A percentile compares a stretch with the other conserved stretches of the same genome.
Evolutionary conservation across 2,888 invertebrate genomes (phyloP).

Genomic region (Trichogramma dendrolimi): DNA sequence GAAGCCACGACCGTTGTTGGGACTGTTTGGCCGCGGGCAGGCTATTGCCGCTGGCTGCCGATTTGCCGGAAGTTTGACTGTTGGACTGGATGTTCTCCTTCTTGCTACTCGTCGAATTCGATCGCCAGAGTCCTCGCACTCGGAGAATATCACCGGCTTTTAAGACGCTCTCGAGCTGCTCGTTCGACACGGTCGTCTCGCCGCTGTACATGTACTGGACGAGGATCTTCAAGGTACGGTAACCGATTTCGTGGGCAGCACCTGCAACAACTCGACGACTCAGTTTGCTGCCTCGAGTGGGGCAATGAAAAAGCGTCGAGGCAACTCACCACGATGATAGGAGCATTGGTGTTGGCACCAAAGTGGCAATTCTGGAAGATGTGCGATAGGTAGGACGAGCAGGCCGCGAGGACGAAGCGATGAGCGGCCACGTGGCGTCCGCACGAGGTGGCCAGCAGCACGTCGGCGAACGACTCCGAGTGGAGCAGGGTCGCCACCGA

Average conservation of each 20-base stretch:
- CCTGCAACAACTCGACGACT: constrained; percentile 41
- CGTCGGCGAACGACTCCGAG: constrained; percentile 79
- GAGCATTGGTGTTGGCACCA: constrained; percentile 50
- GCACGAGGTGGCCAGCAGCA: constrained; percentile 72
- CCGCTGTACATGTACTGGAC: constrained; percentile 85
- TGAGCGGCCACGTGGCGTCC: constrained; percentile 80
- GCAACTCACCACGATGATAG: constrained; percentile 47
- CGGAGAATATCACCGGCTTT: constrained; percentile 78
- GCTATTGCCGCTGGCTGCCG: neutral
- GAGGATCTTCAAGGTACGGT: constrained; percentile 73
- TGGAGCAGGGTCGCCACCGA: constrained; percentile 74
- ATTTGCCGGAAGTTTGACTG: constrained; percentile 49
- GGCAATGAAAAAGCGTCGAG: neutral
- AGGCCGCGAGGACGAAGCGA: constrained; percentile 78
- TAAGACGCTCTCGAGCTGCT: constrained; percentile 74
- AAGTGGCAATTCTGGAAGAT: constrained; percentile 54
- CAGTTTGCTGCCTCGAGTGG: neutral
- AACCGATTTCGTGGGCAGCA: constrained; percentile 75
- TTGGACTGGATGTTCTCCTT: constrained; percentile 49
- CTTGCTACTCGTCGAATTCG: constrained; percentile 40
- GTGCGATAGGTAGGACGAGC: constrained; percentile 65
- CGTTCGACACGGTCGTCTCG: constrained; percentile 80
- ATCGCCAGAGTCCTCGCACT: constrained; percentile 74
- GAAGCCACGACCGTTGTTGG: constrained; percentile 31
- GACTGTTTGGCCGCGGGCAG: neutral